A percentile compares a stretch with the other conserved stretches of the same genome.
Evolutionary conservation across 2,888 invertebrate species (phyloP).

Genomic region (Himalopsyche tibetana): DNA sequence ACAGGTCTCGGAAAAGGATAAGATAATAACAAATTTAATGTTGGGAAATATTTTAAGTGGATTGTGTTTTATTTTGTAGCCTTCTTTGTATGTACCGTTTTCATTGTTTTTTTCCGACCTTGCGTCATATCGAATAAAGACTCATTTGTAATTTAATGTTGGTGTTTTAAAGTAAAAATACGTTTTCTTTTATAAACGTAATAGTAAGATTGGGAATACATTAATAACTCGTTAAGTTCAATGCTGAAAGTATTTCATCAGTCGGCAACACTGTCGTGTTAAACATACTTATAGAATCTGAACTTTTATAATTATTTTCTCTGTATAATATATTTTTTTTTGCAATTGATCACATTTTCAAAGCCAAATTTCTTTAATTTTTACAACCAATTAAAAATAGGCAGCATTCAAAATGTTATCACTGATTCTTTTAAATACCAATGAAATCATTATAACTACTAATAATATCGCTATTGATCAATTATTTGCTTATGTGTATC

Average conservation of each 20-base stretch:
- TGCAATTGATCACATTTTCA: too few relatives aligned
- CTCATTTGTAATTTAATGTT: slow-evolving; percentile 6
- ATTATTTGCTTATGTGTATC: too few relatives aligned
- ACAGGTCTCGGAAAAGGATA: slow-evolving; percentile 57
- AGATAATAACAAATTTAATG: slow-evolving; percentile 51
- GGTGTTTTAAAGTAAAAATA: background rate
- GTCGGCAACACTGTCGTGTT: too few relatives aligned
- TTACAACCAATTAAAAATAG: too few relatives aligned
- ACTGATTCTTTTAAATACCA: too few relatives aligned
- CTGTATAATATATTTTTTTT: too few relatives aligned
- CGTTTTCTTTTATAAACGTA: background rate
- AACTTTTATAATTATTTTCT: too few relatives aligned
- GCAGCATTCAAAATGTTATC: too few relatives aligned
- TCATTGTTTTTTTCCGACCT: slow-evolving; percentile 62
- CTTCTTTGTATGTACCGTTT: slow-evolving; percentile 59
- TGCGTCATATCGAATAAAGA: slow-evolving; percentile 50
- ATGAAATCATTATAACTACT: too few relatives aligned
- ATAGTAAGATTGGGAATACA: background rate
- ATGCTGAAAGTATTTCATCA: background rate
- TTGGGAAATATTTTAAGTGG: slow-evolving; percentile 57
- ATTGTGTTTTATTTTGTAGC: slow-evolving; percentile 52
- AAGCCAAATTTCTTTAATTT: too few relatives aligned
- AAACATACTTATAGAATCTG: too few relatives aligned
- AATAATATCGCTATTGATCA: too few relatives aligned
- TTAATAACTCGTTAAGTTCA: background rate